These are phyloP conservation scores for Amazona vittata DNA, from an alignment of 2,113 vertebrate genomes.

Conservation along the genomic window DNA sequence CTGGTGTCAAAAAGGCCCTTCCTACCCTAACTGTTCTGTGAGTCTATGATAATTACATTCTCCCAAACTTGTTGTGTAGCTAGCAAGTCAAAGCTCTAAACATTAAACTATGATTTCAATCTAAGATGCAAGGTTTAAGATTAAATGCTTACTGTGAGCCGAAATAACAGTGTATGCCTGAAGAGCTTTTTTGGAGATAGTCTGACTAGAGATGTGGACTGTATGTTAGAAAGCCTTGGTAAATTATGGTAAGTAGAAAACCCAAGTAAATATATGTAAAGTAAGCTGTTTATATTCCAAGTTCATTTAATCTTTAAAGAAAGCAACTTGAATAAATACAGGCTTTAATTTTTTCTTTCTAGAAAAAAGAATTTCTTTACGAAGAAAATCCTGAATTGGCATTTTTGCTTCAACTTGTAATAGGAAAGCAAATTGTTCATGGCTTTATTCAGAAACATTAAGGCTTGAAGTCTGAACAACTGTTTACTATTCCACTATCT, in stretches of 20 bases:
- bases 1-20: background rate
- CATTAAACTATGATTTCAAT: background rate
- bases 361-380: background rate
- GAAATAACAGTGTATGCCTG: background rate
- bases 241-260: background rate
- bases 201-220: background rate
- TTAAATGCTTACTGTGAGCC: background rate
- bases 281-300: background rate
- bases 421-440: background rate
- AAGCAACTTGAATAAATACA: background rate
- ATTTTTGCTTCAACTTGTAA: conserved; percentile 13
- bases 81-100: background rate
- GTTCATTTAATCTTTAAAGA: conserved; percentile 3
- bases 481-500: conserved; percentile 41
- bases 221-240: background rate
- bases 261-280: background rate
- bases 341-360: background rate
- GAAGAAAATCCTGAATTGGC: background rate
- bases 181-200: background rate
- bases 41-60: background rate
- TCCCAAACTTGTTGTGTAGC: background rate
- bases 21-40: background rate
- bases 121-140: background rate
- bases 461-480: conserved; percentile 8
- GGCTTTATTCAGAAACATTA: conserved; percentile 40